Base-by-base conservation (phyloP, 2,888 invertebrate species). In the Limenitis camilla region DNA sequence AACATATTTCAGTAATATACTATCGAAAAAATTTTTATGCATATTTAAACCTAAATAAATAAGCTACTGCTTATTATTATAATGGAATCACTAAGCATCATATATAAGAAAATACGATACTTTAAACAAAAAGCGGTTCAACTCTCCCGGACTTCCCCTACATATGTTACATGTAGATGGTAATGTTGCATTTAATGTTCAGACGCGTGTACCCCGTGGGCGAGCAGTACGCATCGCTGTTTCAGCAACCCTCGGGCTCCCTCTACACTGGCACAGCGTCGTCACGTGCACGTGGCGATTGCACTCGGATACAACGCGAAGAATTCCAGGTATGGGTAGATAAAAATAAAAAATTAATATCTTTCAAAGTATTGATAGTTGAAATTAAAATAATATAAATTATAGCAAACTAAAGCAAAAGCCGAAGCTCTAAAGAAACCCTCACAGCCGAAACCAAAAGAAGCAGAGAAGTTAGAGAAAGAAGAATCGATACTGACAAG, bases 221-320 rank as follows among this genome's bases (percentile, higher is more conserved):
- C 52, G 90, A 90, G 49, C 91, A 91, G 66, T 95, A 94, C 73
- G 89, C 91, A 43, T 88, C 90, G 51, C 92, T 92, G 68, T 93
- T 93, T 72, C 91, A 92, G 67, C 93, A 94, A 81, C 93, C 92
- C 40, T 90, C 92, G 47, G 91, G 90, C 54, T 92, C 93, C 3
- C 81, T 93, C 53, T 94, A 93, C 73, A 92, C 92, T 43, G 84
- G 75, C 61, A 95, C 95, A 0, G 92, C 91, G 0, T 91, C 94
- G 0, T 94, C 94, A 49, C 90, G 93, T 55, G 93, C 94, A 0
- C 89, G 94, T 42, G 94, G 94, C 55, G 93, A 93, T 69, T 93
- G 93, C 45, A 90, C 93, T 0, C 89, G 92, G 36, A 81, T 91
- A 19, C 90, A 94, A 62, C 88, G 93, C 9, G 91, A 93, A 52